A percentile compares a stretch with the other conserved stretches of the same genome.
phyloP scores from a whole-genome alignment of 2,797 vertebrate genomes.

The Rhinatrema bivittatum region DNA sequence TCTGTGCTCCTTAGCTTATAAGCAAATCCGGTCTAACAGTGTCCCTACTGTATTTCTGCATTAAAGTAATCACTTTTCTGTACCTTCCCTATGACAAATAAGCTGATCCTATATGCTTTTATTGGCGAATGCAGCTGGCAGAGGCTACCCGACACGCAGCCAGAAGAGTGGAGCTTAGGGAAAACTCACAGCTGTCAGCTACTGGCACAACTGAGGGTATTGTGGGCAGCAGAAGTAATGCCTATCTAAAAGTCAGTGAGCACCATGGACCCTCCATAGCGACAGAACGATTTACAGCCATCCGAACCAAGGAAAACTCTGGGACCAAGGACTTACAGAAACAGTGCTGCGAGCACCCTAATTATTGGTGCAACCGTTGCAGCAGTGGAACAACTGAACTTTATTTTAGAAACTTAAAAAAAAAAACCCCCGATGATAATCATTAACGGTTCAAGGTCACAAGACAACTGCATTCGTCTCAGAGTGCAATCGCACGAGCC shows the following conservation, averaged over 20 bases:
- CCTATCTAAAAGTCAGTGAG: slow-evolving; percentile 26
- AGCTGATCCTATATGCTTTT: slow-evolving; percentile 69
- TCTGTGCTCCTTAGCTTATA: too few species aligned
- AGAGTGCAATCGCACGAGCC: too few species aligned
- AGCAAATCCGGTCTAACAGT: slow-evolving; percentile 41
- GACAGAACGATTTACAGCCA: slow-evolving; percentile 14
- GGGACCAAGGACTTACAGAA: too few species aligned
- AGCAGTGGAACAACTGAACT: too few species aligned
- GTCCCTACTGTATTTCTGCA: slow-evolving; percentile 51
- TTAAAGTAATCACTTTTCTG: slow-evolving; percentile 52
- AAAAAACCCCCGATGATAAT: too few species aligned
- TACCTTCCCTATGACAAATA: slow-evolving; percentile 63
- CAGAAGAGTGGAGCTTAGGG: slow-evolving; percentile 51
- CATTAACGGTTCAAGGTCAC: too few species aligned
- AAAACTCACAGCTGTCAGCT: slow-evolving; percentile 38
- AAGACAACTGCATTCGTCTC: too few species aligned
- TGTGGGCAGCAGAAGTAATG: slow-evolving; percentile 29
- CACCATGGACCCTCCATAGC: slow-evolving; percentile 12
- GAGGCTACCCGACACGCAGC: slow-evolving; percentile 49
- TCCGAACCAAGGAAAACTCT: slow-evolving; percentile 9
- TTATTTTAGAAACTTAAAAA: too few species aligned
- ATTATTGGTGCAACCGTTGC: too few species aligned
- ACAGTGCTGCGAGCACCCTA: too few species aligned
- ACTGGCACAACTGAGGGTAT: slow-evolving; percentile 34
- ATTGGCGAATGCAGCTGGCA: slow-evolving; percentile 54